Evolutionary conservation across 2,797 vertebrate species (phyloP), one percentile per base, ranked within the genome.

Genomic region (Sphenodon punctatus): DNA sequence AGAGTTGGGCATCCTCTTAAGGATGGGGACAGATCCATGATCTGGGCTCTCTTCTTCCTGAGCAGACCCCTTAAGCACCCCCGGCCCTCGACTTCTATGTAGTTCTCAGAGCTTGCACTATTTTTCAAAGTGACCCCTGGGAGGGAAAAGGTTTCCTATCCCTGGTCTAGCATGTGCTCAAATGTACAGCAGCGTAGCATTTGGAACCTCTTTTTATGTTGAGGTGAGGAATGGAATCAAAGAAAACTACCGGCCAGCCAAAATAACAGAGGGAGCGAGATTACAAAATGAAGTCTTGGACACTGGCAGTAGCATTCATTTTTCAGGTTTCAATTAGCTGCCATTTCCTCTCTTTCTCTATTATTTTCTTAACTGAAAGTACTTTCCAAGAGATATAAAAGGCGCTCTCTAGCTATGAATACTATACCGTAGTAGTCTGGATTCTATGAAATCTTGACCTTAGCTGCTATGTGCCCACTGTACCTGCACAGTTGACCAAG

Each of bases 331-430:
- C 63, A 75, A 71, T 85, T 80, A 84, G 5, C 41, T 69, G 30
- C 42, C 30, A 38, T 60, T 74, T 81, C 63, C 43, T 74, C 22
- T 36, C 36, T 34, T 55, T 5, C 19, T 65, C 48, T 60, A 32
- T 76, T 58, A 8, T 76, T 84, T 86, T 86, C 48, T 70, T 78
- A 71, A 71, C 25, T 34, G 32, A 72, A 86, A 69, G 68, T 67
- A 81, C 12, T 22, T n/a, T 81, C 23, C 49, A 63, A 25, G 20
- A 51, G 56, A 68, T 19, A 25, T 55, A 63, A 45, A 66, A 72
- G 76, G 75, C 19, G 0, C 46, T 58, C 19, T 70, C 34, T 42
- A 53, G 11, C 11, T 73, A 12, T 60, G 43, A 67, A 59, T 30
- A 49, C 20, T 65, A 43, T 36, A 63, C 66, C 78, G 48, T 80